Evolutionary conservation across 2,888 invertebrate species (phyloP).

Genomic region (Stenichneumon culpator): DNA sequence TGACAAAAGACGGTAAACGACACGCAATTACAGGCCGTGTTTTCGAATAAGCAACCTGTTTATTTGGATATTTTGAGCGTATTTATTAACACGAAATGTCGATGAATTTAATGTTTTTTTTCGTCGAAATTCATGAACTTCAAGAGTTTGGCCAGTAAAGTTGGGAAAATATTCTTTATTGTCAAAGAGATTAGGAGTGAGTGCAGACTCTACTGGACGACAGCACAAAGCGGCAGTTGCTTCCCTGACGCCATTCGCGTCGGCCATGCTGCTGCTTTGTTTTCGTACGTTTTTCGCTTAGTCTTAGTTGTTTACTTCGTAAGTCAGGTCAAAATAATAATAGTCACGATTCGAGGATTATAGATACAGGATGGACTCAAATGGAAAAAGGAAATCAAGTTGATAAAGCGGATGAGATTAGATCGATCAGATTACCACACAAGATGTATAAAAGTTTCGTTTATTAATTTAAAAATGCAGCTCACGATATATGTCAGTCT

Average conservation of each 20-base stretch:
- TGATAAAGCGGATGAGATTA: neutral
- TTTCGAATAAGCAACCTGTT: too few species aligned
- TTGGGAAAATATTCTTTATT: neutral
- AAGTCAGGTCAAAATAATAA: neutral
- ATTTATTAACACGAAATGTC: neutral
- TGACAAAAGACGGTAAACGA: neutral
- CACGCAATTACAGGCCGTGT: too few species aligned
- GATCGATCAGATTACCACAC: neutral
- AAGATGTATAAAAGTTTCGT: neutral
- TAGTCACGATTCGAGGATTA: neutral
- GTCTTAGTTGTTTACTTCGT: neutral
- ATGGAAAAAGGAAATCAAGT: neutral
- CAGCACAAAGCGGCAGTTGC: neutral
- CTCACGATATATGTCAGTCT: neutral
- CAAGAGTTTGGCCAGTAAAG: neutral
- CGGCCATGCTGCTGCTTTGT: neutral
- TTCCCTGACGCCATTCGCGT: neutral
- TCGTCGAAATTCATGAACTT: neutral
- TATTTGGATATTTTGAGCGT: neutral
- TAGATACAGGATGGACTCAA: neutral
- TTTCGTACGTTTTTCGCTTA: neutral
- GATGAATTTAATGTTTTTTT: neutral
- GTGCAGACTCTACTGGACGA: neutral
- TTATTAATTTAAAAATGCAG: neutral
- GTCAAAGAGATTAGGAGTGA: neutral